phyloP scores from a whole-genome alignment of 2,888 invertebrate species.

The Imbricaverruca yamaguchii region DNA sequence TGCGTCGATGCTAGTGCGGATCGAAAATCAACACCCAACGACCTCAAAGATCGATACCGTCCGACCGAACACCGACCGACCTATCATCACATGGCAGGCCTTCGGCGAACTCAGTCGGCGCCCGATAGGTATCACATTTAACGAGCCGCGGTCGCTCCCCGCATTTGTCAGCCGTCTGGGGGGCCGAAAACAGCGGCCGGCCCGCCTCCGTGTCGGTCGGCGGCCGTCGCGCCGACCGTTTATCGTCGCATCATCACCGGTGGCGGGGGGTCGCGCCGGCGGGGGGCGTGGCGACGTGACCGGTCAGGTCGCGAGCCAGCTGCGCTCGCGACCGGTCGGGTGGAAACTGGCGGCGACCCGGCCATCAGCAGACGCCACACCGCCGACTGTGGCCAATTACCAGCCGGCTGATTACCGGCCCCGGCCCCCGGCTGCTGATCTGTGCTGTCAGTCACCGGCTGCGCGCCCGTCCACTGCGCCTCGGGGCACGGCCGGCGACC shows the following conservation, averaged over 20 bases:
- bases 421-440: neutral
- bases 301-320: neutral
- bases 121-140: neutral
- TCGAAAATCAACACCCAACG: no score
- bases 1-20: no score
- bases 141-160: neutral
- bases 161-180: conserved; percentile 14
- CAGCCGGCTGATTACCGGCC: neutral
- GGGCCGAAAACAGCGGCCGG: neutral
- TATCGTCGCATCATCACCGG: no score
- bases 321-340: no score
- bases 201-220: neutral
- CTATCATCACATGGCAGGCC: neutral
- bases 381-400: neutral
- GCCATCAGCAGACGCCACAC: neutral
- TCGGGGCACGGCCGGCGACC: no score
- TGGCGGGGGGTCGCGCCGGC: neutral
- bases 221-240: neutral
- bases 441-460: neutral
- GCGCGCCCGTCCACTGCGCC: neutral
- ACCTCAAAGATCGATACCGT: neutral
- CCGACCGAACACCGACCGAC: neutral
- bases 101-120: neutral
- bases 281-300: neutral
- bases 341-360: no score